Evolutionary conservation across 2,888 invertebrate species (phyloP), one percentile per base, ranked within the genome.

Genomic region (Hydriomena furcata): DNA sequence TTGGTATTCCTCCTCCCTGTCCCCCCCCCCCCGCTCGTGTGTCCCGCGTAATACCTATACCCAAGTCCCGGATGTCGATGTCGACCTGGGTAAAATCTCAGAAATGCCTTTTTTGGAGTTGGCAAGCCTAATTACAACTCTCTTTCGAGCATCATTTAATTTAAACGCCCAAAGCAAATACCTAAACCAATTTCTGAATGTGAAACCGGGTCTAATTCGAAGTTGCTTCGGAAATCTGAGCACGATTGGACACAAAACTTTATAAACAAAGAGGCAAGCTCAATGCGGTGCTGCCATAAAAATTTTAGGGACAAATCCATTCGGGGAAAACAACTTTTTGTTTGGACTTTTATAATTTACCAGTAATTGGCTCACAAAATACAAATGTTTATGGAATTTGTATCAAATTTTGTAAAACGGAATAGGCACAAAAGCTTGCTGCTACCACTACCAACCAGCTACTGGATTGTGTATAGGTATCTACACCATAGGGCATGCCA

Each of bases 161-260:
- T 28, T 36, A 41, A 42, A 46, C 36, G 21, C 27, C 32, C 42
- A 32, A 46, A 12, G 42, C 42, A 47, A 47, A 47, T 46, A 38
- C 37, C 31, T 37, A 46, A 46, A 46, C 37, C 45, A 38, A 38
- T 38, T 40, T 40, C 46, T 30, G 40, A 45, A 49, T 49, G 35
- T 44, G 24, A 45, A 51, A 41, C 30, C 38, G 40, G 31, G 36
- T 52, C 52, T 46, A 52, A 52, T 46, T 32, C 12, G 41, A 24
- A 36, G 27, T 31, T 24, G 27, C 30, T 45, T 45, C 21, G 24
- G 51, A 36, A 45, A 51, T 51, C 51, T 45, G 51, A 51, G 31
- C 51, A 51, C 52, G 52, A 37, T 52, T 46, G 41, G 41, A 46
- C 31, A 37, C 42, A 46, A 52, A 52, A 52, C 52, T 52, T 52